Conservation (phyloP, 2,797 vertebrate species). For the Myotis myotis region DNA sequence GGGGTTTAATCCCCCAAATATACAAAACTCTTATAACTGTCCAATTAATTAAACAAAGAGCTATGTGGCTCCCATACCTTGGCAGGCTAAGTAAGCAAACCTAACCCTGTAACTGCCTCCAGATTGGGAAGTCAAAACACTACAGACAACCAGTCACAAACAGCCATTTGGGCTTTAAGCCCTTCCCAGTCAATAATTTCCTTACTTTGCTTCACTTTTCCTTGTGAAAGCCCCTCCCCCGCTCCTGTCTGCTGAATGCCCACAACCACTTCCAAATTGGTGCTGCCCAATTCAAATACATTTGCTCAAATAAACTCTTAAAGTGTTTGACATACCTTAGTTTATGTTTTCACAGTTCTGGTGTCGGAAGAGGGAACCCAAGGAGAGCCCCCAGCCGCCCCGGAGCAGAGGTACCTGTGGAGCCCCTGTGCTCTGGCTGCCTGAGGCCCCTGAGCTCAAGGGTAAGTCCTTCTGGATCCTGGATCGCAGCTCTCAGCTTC, state of each 20-base stretch:
- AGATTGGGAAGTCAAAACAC: not conserved
- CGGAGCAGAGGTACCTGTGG: not conserved
- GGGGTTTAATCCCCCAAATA: not conserved
- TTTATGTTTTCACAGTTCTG: not conserved
- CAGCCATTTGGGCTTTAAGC: not conserved
- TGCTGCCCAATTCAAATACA: fast-evolving
- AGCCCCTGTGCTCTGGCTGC: fast-evolving
- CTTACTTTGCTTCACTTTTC: fast-evolving
- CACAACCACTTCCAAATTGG: fast-evolving
- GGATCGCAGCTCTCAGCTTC: fast-evolving
- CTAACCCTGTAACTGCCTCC: not conserved
- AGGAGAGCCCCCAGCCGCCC: not conserved
- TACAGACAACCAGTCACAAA: not conserved
- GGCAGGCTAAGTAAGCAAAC: not conserved
- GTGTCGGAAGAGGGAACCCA: not conserved
- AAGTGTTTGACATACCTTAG: not conserved
- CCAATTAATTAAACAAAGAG: not conserved
- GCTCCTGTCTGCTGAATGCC: fast-evolving
- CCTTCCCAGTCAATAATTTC: fast-evolving
- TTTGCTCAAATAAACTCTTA: not conserved
- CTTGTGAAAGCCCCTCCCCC: fast-evolving
- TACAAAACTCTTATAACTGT: not conserved
- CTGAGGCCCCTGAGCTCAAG: fast-evolving
- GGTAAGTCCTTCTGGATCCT: fast-evolving
- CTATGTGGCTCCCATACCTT: fast-evolving